phyloP scores from a whole-genome alignment of 2,797 vertebrate species.

The Spinus olivaceus region DNA sequence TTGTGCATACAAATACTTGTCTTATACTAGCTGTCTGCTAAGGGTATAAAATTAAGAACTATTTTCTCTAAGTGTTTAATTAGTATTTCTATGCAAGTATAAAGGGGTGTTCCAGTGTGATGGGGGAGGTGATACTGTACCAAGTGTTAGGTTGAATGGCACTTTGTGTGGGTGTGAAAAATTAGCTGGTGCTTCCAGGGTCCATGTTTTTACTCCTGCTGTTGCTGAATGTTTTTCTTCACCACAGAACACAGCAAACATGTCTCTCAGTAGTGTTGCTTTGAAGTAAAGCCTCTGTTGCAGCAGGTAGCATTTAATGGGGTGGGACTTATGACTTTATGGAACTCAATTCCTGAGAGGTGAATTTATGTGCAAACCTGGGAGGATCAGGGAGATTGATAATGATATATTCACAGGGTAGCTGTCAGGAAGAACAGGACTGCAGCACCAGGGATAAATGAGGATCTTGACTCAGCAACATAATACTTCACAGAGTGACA shows the following conservation, averaged over 20 bases:
- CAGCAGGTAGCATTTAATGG: slow-evolving; percentile 4
- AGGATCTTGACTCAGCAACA: slow-evolving; percentile 30
- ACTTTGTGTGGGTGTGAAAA: background rate
- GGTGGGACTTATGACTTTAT: slow-evolving; percentile 1
- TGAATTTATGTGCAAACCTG: slow-evolving; percentile 35
- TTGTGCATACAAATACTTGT: background rate
- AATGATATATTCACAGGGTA: slow-evolving; percentile 36
- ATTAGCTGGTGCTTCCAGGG: background rate
- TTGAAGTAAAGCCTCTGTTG: background rate
- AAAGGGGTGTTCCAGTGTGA: background rate
- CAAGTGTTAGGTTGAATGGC: background rate
- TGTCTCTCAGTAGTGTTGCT: background rate
- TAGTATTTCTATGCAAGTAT: background rate
- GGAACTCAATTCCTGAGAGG: background rate
- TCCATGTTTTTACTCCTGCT: background rate
- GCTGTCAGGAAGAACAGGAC: slow-evolving; percentile 12
- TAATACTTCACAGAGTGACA: slow-evolving; percentile 23
- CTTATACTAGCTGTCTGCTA: background rate
- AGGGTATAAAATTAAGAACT: background rate
- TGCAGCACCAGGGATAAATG: slow-evolving; percentile 25
- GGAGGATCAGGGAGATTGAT: slow-evolving; percentile 38
- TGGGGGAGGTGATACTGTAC: background rate
- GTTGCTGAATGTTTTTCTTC: background rate
- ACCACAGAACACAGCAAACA: background rate
- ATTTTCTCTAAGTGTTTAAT: background rate